Evolutionary conservation across 1,140 invertebrate genomes (phyloP), one percentile per base, ranked within the genome.

Genomic region (Chionoecetes opilio): DNA sequence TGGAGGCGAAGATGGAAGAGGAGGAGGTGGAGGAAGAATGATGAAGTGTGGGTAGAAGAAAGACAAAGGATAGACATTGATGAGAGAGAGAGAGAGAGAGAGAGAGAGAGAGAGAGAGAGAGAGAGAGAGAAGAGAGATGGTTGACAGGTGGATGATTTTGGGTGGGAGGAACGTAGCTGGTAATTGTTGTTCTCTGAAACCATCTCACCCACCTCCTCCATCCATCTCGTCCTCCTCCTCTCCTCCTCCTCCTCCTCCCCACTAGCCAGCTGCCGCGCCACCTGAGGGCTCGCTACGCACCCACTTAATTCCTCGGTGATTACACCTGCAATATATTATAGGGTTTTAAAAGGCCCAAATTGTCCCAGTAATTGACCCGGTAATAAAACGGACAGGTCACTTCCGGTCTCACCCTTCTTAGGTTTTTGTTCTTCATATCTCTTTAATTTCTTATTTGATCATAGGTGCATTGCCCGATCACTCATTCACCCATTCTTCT

Each of bases 311-410:
- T 90, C 89, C 93, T 90, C 93, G 41, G 89, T 95, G 41, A 95
- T 92, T 95, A 91, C 94, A 41, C 91, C 85, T 87, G 53, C 94
- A 82, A 95, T 95, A 95, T 95, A 92, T 95, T 95, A 95, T 87
- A 91, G 94, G 89, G 90, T 95, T 92, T 95, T 95, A 95, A 95
- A 95, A 75, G 5, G 21, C 89, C 37, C 63, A 95, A 92, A 95
- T 95, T 95, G 94, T 92, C 94, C 41, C 29, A 35, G 89, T 91
- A 95, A 95, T 95, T 95, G 85, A 95, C 94, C 38, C 35, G 82
- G 82, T 84, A 95, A 91, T 95, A 95, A 95, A 95, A 92, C 89
- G 53, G 94, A 95, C 94, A 95, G 94, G 37, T 34, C 82, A 41
- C 90, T 95, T 95, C 94, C 94, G 94, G 63, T 8, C 31, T 17